phyloP scores from a whole-genome alignment of 2,797 vertebrate genomes.

The Acipenser ruthenus region DNA sequence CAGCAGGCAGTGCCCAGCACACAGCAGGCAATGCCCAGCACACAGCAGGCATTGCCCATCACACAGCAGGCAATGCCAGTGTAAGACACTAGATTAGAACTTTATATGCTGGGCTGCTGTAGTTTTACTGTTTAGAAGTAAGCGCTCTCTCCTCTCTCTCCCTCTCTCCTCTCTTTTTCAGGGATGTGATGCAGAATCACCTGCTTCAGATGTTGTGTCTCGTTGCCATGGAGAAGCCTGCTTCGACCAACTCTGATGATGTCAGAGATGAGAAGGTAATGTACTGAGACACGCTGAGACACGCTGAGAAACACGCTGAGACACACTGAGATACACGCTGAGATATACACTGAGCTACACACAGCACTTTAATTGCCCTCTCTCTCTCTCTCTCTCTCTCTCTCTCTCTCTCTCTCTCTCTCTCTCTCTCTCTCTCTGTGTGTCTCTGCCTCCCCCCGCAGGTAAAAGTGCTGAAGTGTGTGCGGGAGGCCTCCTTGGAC shows the following conservation, averaged over 20 bases:
- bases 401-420: background rate
- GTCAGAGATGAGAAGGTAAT: conserved; percentile 87
- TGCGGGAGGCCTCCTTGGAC: conserved; percentile 53
- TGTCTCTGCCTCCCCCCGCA: conserved; percentile 29
- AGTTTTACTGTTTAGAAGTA: no score
- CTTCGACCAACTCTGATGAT: conserved; percentile 82
- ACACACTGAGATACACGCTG: background rate
- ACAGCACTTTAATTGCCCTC: background rate
- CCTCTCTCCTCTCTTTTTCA: conserved; percentile 28
- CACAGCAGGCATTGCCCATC: no score
- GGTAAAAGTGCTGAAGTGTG: conserved; percentile 90
- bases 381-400: background rate
- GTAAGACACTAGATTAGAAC: no score
- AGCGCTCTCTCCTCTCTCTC: background rate
- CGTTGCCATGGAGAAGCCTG: conserved; percentile 93
- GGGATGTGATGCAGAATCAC: conserved; percentile 97
- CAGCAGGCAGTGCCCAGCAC: no score
- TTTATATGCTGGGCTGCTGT: no score
- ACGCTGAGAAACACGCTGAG: background rate
- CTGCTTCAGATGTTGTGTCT: conserved; percentile 87
- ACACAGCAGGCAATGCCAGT: no score
- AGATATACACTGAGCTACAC: background rate
- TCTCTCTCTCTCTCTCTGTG: background rate
- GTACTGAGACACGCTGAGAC: background rate
- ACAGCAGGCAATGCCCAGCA: no score